These are phyloP conservation scores for Asarcornis scutulata DNA, from an alignment of 2,113 vertebrate genomes.

Conservation along the genomic window DNA sequence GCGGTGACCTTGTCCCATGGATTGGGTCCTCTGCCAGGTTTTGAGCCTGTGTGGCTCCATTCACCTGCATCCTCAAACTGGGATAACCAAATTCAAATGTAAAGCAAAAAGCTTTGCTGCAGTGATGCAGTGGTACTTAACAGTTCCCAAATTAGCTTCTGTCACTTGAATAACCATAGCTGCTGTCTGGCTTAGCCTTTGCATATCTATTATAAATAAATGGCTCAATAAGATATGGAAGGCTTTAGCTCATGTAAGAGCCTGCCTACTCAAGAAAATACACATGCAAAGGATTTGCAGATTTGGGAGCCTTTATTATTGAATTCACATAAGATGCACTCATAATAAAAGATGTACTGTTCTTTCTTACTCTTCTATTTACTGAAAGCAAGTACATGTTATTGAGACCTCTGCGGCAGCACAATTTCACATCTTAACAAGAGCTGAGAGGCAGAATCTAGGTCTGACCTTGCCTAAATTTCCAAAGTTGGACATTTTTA, in stretches of 20 bases:
- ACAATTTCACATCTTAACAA: accelerated
- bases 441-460: not conserved
- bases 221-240: not conserved
- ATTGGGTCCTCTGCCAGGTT: not conserved
- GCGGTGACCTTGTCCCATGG: not conserved
- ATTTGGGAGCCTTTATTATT: not conserved
- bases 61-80: not conserved
- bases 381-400: not conserved
- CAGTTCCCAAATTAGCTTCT: not conserved
- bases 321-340: not conserved
- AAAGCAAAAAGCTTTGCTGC: not conserved
- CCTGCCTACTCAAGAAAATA: not conserved
- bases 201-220: accelerated
- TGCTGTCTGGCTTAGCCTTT: not conserved
- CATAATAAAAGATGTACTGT: accelerated
- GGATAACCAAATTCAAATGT: not conserved
- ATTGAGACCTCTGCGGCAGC: not conserved
- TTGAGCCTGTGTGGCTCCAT: accelerated
- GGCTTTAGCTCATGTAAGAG: not conserved
- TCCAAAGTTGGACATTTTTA: not conserved
- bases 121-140: not conserved
- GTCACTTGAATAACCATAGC: not conserved
- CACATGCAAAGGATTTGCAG: not conserved
- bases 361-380: not conserved
- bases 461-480: not conserved